Evolutionary conservation across 2,888 invertebrate genomes (phyloP), one percentile per base, ranked within the genome.

Genomic region (Nomada hirtipes): DNA sequence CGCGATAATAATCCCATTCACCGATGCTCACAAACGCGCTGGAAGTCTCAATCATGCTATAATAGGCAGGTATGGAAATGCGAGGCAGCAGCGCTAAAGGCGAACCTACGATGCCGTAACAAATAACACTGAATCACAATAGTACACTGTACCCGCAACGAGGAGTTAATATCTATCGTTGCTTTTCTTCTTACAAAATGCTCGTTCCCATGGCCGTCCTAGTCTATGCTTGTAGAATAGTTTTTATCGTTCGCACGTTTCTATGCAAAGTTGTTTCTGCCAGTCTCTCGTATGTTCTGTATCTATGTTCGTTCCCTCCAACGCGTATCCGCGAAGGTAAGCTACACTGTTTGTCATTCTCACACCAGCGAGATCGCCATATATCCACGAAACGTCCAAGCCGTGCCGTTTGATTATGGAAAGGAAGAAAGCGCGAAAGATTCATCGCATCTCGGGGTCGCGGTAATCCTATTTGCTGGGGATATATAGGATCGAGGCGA

Each of bases 401-500:
- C 60, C 75, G 74, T 79, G 71, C 67, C 67, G 42, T 65, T 83
- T 73, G 78, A 74, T 81, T 69, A 69, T 67, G 57, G 69, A 57
- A 65, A 57, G 71, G 55, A 65, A 72, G 77, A 68, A 57, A 76
- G 36, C 9, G 73, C 76, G 72, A 76, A 69, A 63, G 83, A 79
- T 83, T 64, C 73, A 36, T 69, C 52, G 68, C 50, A 68, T 59
- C 60, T 69, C 61, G 44, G 67, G 71, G 59, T 55, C 73, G 63
- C 63, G 85, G 72, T 88, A 88, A 88, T 88, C 86, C 82, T 79
- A 82, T 86, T 88, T 83, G 75, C 68, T 10, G 55, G 55, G 71
- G 82, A 82, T 73, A 82, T 73, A 82, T 29, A 68, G 79, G 79
- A 76, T 73, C 68, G 61, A 63, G 75, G 44, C 59, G 76, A 79